phyloP scores from a whole-genome alignment of 2,113 vertebrate species.

The Rutilus rutilus region DNA sequence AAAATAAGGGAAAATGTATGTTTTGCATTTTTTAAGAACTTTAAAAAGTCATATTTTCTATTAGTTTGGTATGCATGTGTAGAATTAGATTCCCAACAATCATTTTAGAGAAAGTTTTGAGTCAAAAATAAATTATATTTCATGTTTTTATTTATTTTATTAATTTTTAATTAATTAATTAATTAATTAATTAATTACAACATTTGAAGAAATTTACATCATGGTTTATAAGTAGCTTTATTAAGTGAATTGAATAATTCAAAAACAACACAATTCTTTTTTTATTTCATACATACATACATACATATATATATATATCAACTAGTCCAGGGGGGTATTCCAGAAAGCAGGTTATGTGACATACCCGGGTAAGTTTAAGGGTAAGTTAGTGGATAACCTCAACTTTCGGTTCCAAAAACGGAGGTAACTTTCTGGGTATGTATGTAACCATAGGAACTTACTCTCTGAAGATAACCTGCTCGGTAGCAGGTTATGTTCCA shows the following conservation, averaged over 20 bases:
- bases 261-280: neutral
- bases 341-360: no score
- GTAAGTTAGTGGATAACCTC: no score
- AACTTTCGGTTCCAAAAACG: no score
- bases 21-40: neutral
- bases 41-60: neutral
- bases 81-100: neutral
- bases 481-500: no score
- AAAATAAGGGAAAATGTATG: neutral
- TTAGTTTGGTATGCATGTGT: neutral
- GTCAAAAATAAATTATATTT: neutral
- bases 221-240: neutral
- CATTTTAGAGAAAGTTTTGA: neutral
- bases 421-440: no score
- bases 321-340: neutral
- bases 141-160: neutral
- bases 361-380: no score
- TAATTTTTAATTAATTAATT: no score
- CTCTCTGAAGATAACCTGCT: no score
- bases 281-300: no score
- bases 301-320: neutral
- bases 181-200: no score
- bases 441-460: no score
- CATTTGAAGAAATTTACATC: neutral
- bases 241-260: neutral